phyloP scores from a whole-genome alignment of 2,797 vertebrate genomes.

The Aeoliscus strigatus region DNA sequence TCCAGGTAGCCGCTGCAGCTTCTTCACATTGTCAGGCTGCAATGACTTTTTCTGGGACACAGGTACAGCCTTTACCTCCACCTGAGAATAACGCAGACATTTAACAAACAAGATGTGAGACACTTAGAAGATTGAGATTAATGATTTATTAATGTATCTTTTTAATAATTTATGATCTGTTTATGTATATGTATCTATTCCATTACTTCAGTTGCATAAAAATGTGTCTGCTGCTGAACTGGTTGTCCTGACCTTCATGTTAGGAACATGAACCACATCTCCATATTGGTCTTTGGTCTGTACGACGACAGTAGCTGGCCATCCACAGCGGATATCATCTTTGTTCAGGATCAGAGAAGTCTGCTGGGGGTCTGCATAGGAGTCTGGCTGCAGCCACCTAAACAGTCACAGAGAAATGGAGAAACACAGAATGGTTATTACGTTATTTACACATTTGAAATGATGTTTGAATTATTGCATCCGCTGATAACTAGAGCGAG shows the following conservation, averaged over 20 bases:
- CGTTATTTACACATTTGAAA: background rate
- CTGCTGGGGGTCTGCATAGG: conserved; percentile 97
- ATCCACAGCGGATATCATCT: conserved; percentile 97
- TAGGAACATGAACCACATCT: conserved; percentile 96
- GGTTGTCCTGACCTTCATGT: conserved; percentile 88
- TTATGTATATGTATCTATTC: no score
- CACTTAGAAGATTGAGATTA: no score
- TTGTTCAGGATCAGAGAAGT: conserved; percentile 96
- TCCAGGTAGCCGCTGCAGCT: conserved; percentile 86
- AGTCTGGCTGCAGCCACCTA: conserved; percentile 99
- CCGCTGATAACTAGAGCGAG: no score
- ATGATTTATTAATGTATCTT: no score
- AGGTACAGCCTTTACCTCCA: conserved; percentile 98
- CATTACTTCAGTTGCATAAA: no score
- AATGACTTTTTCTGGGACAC: conserved; percentile 97
- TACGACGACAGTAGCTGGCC: conserved; percentile 94
- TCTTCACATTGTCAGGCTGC: conserved; percentile 89
- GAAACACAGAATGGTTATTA: background rate
- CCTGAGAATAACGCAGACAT: conserved; percentile 66
- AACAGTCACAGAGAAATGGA: conserved; percentile 5
- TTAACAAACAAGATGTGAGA: background rate
- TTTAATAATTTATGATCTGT: no score
- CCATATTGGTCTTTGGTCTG: conserved; percentile 99
- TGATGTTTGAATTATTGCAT: background rate
- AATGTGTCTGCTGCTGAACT: no score